Evolutionary conservation across 2,888 invertebrate species (phyloP).

Genomic region (Adelognathus sp.): DNA sequence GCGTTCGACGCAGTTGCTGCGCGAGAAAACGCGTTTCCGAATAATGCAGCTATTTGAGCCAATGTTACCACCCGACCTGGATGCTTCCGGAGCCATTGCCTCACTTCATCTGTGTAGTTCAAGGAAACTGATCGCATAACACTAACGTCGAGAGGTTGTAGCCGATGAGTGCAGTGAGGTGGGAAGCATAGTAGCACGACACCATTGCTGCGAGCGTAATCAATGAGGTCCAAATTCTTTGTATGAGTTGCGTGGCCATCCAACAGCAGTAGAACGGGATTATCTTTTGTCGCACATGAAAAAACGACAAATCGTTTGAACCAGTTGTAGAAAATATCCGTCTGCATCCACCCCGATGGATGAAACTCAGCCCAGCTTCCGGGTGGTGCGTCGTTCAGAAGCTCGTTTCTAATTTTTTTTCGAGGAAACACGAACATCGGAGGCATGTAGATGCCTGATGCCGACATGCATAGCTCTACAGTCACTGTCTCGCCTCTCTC

Average conservation of each 20-base stretch:
- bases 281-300: background rate
- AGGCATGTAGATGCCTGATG: slow-evolving; percentile 65
- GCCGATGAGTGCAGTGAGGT: slow-evolving; percentile 67
- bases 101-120: slow-evolving; percentile 64
- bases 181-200: slow-evolving; percentile 74
- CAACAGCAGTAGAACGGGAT: slow-evolving; percentile 62
- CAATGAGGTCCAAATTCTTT: slow-evolving; percentile 70
- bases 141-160: slow-evolving; percentile 68
- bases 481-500: slow-evolving; percentile 69
- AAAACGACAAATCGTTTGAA: background rate
- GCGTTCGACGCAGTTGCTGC: slow-evolving; percentile 66
- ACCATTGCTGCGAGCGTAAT: slow-evolving; percentile 65
- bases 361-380: slow-evolving; percentile 66
- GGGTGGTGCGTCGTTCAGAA: slow-evolving; percentile 66
- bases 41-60: slow-evolving; percentile 65
- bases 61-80: slow-evolving; percentile 66
- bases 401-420: slow-evolving; percentile 66
- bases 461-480: slow-evolving; percentile 67
- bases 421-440: slow-evolving; percentile 68
- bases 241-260: slow-evolving; percentile 75
- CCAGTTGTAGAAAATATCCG: slow-evolving; percentile 66
- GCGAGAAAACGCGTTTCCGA: slow-evolving; percentile 67
- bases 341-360: slow-evolving; percentile 69
- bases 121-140: slow-evolving; percentile 67
- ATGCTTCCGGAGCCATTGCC: slow-evolving; percentile 65